These are phyloP conservation scores for Nyctibius bracteatus DNA, from an alignment of 2,113 vertebrate species.

Conservation along the genomic window DNA sequence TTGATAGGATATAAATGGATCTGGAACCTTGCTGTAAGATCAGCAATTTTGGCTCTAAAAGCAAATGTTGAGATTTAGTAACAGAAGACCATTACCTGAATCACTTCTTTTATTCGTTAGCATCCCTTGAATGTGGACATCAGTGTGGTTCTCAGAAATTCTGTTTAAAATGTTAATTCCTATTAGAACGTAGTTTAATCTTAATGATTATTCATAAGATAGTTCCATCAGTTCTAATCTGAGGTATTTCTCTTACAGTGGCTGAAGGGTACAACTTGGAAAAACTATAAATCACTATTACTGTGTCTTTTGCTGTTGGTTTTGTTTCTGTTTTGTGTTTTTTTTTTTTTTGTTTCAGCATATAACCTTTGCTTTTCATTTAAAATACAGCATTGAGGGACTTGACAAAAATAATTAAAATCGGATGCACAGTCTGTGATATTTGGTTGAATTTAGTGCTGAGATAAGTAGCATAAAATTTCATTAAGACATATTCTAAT, in stretches of 20 bases:
- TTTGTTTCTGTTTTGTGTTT: not conserved
- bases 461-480: not conserved
- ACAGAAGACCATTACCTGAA: not conserved
- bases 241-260: not conserved
- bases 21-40: not conserved
- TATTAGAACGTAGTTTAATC: not conserved
- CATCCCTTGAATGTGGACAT: not conserved
- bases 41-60: not conserved
- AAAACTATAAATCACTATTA: not conserved
- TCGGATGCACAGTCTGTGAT: not conserved
- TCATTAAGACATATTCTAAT: not conserved
- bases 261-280: not conserved
- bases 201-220: not conserved
- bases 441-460: not conserved
- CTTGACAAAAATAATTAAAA: not conserved
- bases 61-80: not conserved
- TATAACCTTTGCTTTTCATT: not conserved
- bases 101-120: not conserved
- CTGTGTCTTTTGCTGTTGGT: not conserved
- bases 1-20: not conserved
- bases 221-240: not conserved
- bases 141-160: not conserved
- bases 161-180: not conserved
- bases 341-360: not conserved
- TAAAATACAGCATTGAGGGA: not conserved